These are phyloP conservation scores for Chamaetylas fuelleborni DNA, from an alignment of 2,113 vertebrate genomes.

Conservation along the genomic window DNA sequence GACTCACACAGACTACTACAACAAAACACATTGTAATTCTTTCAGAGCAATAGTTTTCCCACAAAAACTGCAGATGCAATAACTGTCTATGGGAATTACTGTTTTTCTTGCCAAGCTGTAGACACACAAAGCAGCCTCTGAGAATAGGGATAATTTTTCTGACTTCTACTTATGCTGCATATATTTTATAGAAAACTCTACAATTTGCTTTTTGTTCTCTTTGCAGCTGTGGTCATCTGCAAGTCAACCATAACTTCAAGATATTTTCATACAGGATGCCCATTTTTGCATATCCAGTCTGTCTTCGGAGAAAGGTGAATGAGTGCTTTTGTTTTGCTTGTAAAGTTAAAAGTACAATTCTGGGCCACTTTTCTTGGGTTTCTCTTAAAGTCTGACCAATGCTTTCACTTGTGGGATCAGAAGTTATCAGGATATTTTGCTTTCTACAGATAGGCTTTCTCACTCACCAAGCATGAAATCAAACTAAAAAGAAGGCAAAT, in stretches of 20 bases:
- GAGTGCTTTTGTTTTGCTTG: background rate
- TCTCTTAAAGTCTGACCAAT: background rate
- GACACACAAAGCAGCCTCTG: background rate
- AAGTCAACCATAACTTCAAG: background rate
- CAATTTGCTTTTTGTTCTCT: background rate
- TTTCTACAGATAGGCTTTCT: background rate
- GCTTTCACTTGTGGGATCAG: background rate
- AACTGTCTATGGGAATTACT: background rate
- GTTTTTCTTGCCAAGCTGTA: background rate
- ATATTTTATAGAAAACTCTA: background rate
- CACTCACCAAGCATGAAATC: background rate
- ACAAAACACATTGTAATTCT: background rate
- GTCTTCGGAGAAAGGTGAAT: background rate
- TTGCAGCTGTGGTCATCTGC: background rate
- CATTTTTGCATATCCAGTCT: background rate
- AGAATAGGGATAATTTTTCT: background rate
- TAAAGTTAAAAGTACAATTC: background rate
- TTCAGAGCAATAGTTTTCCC: background rate
- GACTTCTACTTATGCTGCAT: background rate
- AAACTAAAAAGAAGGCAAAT: background rate
- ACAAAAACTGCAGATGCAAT: background rate
- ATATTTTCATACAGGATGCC: background rate
- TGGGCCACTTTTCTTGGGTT: background rate
- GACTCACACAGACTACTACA: background rate
- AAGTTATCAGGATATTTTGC: background rate